Conservation (phyloP, 2,888 invertebrate species). For the Cephus pulcher region DNA sequence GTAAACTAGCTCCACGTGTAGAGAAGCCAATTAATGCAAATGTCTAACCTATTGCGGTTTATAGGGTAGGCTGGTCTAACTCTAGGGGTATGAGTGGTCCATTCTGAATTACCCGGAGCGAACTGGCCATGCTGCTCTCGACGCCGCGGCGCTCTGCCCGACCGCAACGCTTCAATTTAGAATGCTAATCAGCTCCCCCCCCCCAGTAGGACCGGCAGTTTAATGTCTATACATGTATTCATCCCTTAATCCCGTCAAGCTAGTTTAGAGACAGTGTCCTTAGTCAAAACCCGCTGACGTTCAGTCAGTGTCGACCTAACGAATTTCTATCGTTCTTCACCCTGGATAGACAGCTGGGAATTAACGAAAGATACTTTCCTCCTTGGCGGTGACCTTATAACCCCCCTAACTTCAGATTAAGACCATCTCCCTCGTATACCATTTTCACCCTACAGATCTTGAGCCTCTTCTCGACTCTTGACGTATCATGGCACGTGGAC, state of each 20-base stretch:
- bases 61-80: conserved; percentile 38
- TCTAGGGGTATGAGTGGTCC: conserved; percentile 18
- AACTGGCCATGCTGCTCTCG: conserved; percentile 46
- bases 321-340: not conserved
- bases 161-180: conserved; percentile 65
- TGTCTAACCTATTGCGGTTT: conserved; percentile 57
- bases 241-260: conserved; percentile 45
- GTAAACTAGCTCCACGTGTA: conserved; percentile 15
- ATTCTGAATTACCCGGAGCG: conserved; percentile 55
- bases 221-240: conserved; percentile 58
- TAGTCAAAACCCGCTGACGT: conserved; percentile 19
- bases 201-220: conserved; percentile 43
- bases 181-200: conserved; percentile 61
- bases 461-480: too few species aligned
- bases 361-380: too few species aligned
- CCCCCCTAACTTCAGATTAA: too few species aligned
- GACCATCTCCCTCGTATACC: too few species aligned
- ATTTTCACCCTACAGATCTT: too few species aligned
- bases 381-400: too few species aligned
- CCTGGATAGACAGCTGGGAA: too few species aligned
- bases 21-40: conserved; percentile 60
- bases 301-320: conserved; percentile 12
- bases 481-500: too few species aligned
- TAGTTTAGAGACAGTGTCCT: conserved; percentile 14
- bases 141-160: conserved; percentile 45